Conservation (phyloP, 2,113 vertebrate species). For the Apeltes quadracus region DNA sequence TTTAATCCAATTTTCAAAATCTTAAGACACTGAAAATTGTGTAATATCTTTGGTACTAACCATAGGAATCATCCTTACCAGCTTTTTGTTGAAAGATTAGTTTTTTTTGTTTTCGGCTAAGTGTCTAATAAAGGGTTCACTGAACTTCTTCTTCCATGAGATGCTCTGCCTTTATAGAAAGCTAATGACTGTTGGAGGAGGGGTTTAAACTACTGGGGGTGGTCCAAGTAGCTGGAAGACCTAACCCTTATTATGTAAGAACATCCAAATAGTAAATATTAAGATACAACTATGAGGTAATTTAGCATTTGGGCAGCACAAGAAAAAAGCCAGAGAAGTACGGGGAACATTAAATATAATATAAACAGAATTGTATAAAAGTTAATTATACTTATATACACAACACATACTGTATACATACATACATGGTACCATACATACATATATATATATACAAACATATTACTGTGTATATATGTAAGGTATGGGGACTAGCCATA, state of each 20-base stretch:
- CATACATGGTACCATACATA: not conserved
- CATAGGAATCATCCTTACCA: slow-evolving; percentile 33
- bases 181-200: slow-evolving; percentile 45
- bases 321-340: not conserved
- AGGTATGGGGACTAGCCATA: slow-evolving; percentile 16
- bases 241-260: not conserved
- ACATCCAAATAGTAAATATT: not conserved
- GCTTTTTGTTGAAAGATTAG: slow-evolving; percentile 14
- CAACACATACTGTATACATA: not conserved
- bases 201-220: slow-evolving; percentile 43
- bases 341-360: not conserved
- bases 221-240: slow-evolving; percentile 21
- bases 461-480: no score
- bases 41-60: not conserved
- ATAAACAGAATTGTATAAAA: not conserved
- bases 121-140: slow-evolving; percentile 18
- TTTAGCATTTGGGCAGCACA: not conserved
- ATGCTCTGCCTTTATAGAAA: slow-evolving; percentile 44
- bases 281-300: not conserved
- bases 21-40: not conserved
- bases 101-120: not conserved
- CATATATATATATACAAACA: not conserved
- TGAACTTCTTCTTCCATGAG: slow-evolving; percentile 9
- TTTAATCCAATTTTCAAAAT: not conserved
- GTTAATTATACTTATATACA: not conserved